Evolutionary conservation across 2,888 invertebrate species (phyloP).

Genomic region (Bellardia bayeri): DNA sequence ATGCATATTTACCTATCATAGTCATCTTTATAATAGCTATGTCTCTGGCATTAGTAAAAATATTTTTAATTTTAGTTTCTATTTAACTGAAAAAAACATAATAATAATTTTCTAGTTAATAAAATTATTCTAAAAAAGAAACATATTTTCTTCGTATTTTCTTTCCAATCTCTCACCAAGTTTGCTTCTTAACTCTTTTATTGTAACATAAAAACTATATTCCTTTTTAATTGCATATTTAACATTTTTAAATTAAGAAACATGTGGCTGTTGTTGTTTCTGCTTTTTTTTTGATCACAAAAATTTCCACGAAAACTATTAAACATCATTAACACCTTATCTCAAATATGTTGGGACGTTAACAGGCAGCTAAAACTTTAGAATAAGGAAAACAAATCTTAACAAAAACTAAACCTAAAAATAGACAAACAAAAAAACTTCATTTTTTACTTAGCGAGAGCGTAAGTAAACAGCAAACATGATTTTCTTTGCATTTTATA

Average conservation of each 20-base stretch:
- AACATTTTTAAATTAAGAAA: constrained; percentile 35
- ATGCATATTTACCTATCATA: too few species aligned
- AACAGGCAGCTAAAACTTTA: not conserved
- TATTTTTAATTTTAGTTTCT: too few species aligned
- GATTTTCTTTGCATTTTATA: constrained; percentile 16
- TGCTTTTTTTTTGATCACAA: not conserved
- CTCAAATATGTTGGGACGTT: constrained; percentile 52
- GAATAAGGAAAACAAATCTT: not conserved
- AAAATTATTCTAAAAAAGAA: not conserved
- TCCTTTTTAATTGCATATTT: constrained; percentile 42
- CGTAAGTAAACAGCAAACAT: not conserved
- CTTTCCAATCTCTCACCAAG: not conserved
- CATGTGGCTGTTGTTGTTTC: not conserved
- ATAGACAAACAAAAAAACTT: constrained; percentile 50
- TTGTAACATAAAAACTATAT: not conserved
- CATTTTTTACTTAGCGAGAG: too few species aligned
- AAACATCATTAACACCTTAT: constrained; percentile 66
- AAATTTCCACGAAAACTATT: constrained; percentile 62
- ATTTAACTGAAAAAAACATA: too few species aligned
- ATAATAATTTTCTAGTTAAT: not conserved
- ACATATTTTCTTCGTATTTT: not conserved
- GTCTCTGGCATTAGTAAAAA: too few species aligned
- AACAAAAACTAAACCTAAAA: constrained; percentile 33
- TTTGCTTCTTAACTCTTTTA: not conserved
- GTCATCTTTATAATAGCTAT: too few species aligned